These are phyloP conservation scores for Byasa hedistus DNA, from an alignment of 2,888 invertebrate genomes.

Conservation along the genomic window DNA sequence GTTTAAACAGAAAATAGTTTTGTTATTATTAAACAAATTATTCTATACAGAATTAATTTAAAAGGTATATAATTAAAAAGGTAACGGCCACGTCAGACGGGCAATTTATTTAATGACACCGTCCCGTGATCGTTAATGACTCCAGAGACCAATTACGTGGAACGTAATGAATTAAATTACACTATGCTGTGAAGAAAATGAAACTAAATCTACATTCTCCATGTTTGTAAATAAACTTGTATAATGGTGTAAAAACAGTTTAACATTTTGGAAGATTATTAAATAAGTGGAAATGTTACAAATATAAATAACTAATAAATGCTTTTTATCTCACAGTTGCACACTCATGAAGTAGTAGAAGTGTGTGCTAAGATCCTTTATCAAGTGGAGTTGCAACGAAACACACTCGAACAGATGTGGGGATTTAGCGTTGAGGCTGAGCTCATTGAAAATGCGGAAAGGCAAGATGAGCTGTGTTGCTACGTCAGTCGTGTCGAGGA, in stretches of 20 bases:
- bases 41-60: conserved; percentile 2
- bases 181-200: conserved; percentile 19
- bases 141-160: conserved; percentile 42
- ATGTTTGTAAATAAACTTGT: neutral
- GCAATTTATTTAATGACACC: conserved; percentile 45
- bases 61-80: conserved; percentile 30
- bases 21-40: neutral
- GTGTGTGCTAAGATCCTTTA: conserved; percentile 98
- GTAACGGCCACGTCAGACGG: conserved; percentile 6
- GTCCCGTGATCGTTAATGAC: conserved; percentile 40
- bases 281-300: neutral
- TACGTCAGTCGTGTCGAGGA: conserved; percentile 98
- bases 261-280: neutral
- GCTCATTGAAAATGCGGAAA: conserved; percentile 96
- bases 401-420: conserved; percentile 96
- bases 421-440: conserved; percentile 99
- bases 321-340: conserved; percentile 80
- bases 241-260: too few relatives aligned
- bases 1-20: too few relatives aligned
- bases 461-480: conserved; percentile 97
- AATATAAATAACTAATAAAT: neutral
- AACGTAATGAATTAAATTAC: conserved; percentile 36
- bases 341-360: conserved; percentile 96
- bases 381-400: conserved; percentile 95
- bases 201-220: neutral